phyloP scores from a whole-genome alignment of 1,140 invertebrate genomes.

The Sycophila sp. region DNA sequence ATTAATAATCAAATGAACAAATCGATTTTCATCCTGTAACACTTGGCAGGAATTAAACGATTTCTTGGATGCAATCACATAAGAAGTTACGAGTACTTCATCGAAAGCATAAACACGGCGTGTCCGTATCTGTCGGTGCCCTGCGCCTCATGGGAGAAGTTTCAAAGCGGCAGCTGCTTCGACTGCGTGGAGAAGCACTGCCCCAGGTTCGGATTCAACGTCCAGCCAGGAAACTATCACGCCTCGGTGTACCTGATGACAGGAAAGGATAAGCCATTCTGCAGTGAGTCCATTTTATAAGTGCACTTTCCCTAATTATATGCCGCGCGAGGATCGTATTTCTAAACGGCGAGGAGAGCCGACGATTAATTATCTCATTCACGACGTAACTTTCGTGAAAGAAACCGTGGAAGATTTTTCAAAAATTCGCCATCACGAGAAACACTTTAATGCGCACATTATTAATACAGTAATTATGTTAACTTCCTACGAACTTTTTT shows the following conservation, averaged over 20 bases:
- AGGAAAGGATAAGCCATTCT: slow-evolving; percentile 74
- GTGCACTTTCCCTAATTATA: background rate
- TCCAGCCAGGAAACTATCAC: slow-evolving; percentile 67
- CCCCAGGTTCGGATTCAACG: slow-evolving; percentile 76
- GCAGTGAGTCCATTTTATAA: slow-evolving; percentile 72
- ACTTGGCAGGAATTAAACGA: slow-evolving; percentile 72
- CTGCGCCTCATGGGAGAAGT: slow-evolving; percentile 80
- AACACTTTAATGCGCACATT: too few species aligned
- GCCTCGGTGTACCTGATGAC: slow-evolving; percentile 79
- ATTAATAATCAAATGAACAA: too few species aligned
- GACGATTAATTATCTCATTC: background rate
- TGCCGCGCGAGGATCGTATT: background rate
- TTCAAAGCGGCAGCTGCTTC: slow-evolving; percentile 80
- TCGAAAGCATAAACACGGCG: slow-evolving; percentile 80
- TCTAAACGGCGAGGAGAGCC: too few species aligned
- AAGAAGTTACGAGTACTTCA: slow-evolving; percentile 85
- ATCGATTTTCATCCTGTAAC: background rate
- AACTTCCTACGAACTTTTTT: too few species aligned
- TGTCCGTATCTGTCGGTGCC: slow-evolving; percentile 82
- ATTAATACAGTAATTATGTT: too few species aligned
- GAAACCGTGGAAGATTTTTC: background rate
- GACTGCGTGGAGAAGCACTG: slow-evolving; percentile 76
- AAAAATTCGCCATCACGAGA: background rate
- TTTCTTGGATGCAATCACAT: slow-evolving; percentile 88
- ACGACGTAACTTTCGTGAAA: background rate